Evolutionary conservation across 2,888 invertebrate species (phyloP), one percentile per base, ranked within the genome.

Genomic region (Mayetiola destructor): DNA sequence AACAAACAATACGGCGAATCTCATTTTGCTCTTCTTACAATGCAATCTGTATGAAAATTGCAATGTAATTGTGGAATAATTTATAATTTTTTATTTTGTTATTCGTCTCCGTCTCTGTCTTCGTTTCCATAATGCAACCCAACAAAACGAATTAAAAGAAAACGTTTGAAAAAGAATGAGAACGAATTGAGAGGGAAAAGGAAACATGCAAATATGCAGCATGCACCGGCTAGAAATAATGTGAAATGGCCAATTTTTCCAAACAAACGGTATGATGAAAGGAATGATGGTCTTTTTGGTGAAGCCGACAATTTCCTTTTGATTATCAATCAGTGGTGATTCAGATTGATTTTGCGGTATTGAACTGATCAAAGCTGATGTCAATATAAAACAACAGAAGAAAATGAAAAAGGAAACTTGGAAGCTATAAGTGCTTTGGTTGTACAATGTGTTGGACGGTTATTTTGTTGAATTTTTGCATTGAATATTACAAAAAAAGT

Each of bases 31-130:
- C n/a, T n/a, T n/a, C n/a, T n/a, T n/a, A n/a, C n/a, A n/a, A n/a
- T n/a, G n/a, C n/a, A n/a, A n/a, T n/a, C n/a, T 27, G 48, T 16
- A 48, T 48, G n/a, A 27, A 48, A 48, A 48, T 14, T 48, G 48
- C 48, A 48, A 48, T 48, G 48, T 48, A 48, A 48, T 48, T 48
- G 48, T 48, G 48, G 48, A 48, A 48, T 48, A 48, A 48, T 48
- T 48, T 48, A 48, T 48, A 48, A 48, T 27, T 48, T 27, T 42
- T 3, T 18, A 18, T 16, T 12, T 39, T 39, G 16, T 16, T 39
- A 18, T 18, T 39, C 18, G n/a, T n/a, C n/a, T n/a, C n/a, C n/a
- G n/a, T n/a, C n/a, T n/a, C n/a, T n/a, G n/a, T n/a, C n/a, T n/a
- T n/a, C n/a, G n/a, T n/a, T n/a, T n/a, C n/a, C n/a, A n/a, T n/a